phyloP scores from a whole-genome alignment of 2,113 vertebrate genomes.

The Callipepla squamata region DNA sequence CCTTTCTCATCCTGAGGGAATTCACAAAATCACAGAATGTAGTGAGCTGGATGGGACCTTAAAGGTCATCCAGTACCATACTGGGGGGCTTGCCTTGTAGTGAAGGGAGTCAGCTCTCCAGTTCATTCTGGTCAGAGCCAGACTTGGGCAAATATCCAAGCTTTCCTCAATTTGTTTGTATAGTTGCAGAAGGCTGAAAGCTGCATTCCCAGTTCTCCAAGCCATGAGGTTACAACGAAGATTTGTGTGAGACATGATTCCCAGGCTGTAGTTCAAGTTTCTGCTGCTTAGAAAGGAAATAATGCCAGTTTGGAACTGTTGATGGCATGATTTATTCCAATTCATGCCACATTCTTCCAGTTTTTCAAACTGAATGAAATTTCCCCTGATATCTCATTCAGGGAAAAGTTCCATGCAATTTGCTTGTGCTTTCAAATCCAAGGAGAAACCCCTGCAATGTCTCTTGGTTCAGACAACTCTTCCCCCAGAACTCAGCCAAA shows the following conservation, averaged over 20 bases:
- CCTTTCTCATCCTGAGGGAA: too few relatives aligned
- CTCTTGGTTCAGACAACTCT: neutral
- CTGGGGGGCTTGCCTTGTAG: neutral
- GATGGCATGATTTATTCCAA: too few relatives aligned
- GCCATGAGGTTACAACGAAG: neutral
- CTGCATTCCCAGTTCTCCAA: neutral
- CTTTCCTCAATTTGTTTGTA: neutral
- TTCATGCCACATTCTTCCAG: neutral
- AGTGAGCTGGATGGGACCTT: neutral
- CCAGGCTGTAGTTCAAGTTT: neutral
- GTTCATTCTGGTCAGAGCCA: neutral
- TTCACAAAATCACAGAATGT: too few relatives aligned
- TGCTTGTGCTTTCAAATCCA: neutral
- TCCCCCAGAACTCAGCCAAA: neutral
- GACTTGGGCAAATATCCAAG: neutral
- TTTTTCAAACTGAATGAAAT: neutral
- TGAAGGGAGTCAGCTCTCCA: too few relatives aligned
- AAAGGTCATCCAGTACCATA: neutral
- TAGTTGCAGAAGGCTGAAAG: neutral
- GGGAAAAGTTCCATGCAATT: neutral
- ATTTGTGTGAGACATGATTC: neutral
- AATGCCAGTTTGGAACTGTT: neutral
- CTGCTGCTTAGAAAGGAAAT: neutral
- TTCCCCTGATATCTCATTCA: too few relatives aligned
- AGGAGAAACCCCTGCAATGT: fast-evolving